phyloP scores from a whole-genome alignment of 2,113 vertebrate species.

The Columbina picui region DNA sequence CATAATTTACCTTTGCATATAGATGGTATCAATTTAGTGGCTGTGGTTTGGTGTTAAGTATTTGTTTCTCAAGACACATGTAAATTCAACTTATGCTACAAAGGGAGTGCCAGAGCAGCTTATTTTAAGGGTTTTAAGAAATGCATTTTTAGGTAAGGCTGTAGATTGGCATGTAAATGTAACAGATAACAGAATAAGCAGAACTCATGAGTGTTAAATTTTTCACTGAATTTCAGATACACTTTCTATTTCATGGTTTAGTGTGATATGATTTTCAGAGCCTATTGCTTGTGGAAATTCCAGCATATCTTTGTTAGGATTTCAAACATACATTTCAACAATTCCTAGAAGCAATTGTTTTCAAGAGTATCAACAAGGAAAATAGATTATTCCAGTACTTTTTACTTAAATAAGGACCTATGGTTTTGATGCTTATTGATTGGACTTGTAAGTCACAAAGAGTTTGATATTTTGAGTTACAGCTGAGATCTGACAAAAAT shows the following conservation, averaged over 20 bases:
- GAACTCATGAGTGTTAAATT: slow-evolving; percentile 42
- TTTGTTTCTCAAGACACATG: not conserved
- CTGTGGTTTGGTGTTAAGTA: not conserved
- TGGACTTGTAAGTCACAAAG: not conserved
- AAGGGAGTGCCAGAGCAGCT: not conserved
- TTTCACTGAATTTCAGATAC: slow-evolving; percentile 42
- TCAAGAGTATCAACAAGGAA: not conserved
- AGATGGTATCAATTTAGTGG: not conserved
- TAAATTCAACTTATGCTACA: slow-evolving; percentile 2
- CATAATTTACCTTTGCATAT: slow-evolving; percentile 23
- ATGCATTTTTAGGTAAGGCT: not conserved
- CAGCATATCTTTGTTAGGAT: not conserved
- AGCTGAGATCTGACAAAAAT: slow-evolving; percentile 23
- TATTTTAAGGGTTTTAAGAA: slow-evolving; percentile 28
- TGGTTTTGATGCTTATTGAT: slow-evolving; percentile 11
- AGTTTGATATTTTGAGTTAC: not conserved
- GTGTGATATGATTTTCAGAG: not conserved
- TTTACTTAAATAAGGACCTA: not conserved
- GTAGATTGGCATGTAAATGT: slow-evolving; percentile 21
- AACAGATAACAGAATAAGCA: slow-evolving; percentile 32
- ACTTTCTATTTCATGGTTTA: slow-evolving; percentile 52
- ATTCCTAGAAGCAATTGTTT: not conserved
- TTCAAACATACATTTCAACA: not conserved
- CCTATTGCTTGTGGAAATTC: not conserved
- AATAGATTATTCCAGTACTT: not conserved